Evolutionary conservation across 2,113 vertebrate species (phyloP), one percentile per base, ranked within the genome.

Genomic region (Microtus richardsoni): DNA sequence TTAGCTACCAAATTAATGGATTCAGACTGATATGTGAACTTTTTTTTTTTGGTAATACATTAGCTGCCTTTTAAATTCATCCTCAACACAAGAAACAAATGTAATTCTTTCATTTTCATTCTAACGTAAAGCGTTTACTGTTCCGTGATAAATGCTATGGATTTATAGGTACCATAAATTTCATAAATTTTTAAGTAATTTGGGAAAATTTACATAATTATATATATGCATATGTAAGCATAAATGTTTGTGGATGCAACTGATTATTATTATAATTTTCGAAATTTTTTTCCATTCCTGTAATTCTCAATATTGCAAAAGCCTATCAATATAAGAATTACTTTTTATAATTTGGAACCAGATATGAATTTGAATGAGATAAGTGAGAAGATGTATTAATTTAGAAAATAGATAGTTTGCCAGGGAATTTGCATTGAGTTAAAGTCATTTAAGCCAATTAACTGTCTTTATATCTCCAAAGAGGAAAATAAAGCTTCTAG

Each of bases 371-470:
- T 87, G n/a, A 79, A 13, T 88, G 22, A 93, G 28, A 77, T 49
- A 49, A 88, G 83, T 36, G 66, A 96, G 6, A 78, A 96, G 7
- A 92, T n/a, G 5, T 7, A 70, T 54, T 91, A 71, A 93, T 75
- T 94, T 88, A 82, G 49, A 5, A 85, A 75, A 49, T 70, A 7
- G 52, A 26, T 77, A 13, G 6, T 96, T 26, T 87, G 9, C 7
- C 54, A 92, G 94, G 14, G 11, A 75, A 78, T 62, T 75, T 89
- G 16, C 3, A 39, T 2, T 74, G 26, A 16, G 2, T 80, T 88
- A 36, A 88, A 71, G 2, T 80, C 10, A 44, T 36, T 71, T 64
- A 93, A 91, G 17, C 4, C 9, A 89, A 3, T 5, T 58, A 73
- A 86, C 44, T 89, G 16, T 21, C 3, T 96, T 95, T 88, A 79